phyloP scores from a whole-genome alignment of 1,140 invertebrate species.

The Pogonognathellus flavescens region DNA sequence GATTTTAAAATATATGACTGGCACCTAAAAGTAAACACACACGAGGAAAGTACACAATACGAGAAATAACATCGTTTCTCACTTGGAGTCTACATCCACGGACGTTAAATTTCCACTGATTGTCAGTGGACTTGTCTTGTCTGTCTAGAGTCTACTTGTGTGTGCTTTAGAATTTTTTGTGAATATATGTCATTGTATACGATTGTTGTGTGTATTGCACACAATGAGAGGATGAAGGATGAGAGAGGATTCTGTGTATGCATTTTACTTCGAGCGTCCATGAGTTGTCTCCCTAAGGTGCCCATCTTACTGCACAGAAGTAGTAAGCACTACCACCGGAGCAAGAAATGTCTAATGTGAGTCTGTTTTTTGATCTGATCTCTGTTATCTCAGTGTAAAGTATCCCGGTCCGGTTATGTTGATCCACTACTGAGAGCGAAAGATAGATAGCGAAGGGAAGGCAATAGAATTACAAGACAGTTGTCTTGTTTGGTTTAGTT shows the following conservation, averaged over 20 bases:
- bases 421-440: not conserved
- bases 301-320: conserved; percentile 14
- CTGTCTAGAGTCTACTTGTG: not conserved
- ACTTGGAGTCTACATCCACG: not conserved
- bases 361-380: conserved; percentile 32
- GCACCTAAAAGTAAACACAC: conserved; percentile 34
- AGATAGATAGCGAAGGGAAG: conserved; percentile 3
- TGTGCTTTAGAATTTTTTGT: conserved; percentile 3
- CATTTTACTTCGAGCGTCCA: not conserved
- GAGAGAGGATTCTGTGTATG: conserved; percentile 22
- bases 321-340: not conserved
- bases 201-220: not conserved
- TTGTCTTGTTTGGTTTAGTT: conserved; percentile 28
- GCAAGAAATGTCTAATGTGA: conserved; percentile 21
- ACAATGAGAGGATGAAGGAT: conserved; percentile 22
- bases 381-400: conserved; percentile 14
- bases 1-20: conserved; percentile 48
- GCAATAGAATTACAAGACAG: conserved; percentile 7
- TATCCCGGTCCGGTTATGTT: conserved; percentile 26
- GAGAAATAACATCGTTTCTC: conserved; percentile 51
- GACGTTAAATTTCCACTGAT: conserved; percentile 5
- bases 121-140: not conserved
- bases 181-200: conserved; percentile 19
- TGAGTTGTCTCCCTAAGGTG: conserved; percentile 1
- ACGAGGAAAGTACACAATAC: conserved; percentile 10